These are phyloP conservation scores for Macaca mulatta DNA, from an alignment of 2,113 vertebrate species.

Conservation along the genomic window DNA sequence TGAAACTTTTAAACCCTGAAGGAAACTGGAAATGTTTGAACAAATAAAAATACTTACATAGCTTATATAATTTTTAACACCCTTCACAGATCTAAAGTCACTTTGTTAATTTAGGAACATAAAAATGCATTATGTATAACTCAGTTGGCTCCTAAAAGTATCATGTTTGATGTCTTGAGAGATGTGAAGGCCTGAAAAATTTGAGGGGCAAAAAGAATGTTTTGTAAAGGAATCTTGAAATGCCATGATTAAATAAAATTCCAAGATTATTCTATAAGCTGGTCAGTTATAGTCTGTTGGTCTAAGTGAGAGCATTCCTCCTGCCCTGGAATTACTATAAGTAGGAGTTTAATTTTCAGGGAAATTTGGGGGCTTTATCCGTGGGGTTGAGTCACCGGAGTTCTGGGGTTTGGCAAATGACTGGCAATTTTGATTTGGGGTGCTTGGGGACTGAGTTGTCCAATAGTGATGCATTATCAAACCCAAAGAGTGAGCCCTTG, in stretches of 20 bases:
- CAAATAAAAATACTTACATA: conserved; percentile 78
- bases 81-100: conserved; percentile 79
- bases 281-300: neutral
- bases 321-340: neutral
- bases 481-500: neutral
- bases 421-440: neutral
- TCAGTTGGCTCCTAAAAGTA: conserved; percentile 73
- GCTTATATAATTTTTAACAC: conserved; percentile 78
- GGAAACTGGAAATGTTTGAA: conserved; percentile 69
- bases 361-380: neutral
- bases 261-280: neutral
- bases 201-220: conserved; percentile 68
- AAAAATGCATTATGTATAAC: conserved; percentile 80
- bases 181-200: conserved; percentile 64
- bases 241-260: conserved; percentile 43
- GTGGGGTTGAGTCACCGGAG: neutral
- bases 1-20: conserved; percentile 65
- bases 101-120: conserved; percentile 78
- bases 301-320: neutral
- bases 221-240: conserved; percentile 59
- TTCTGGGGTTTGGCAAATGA: neutral
- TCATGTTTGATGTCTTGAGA: conserved; percentile 69
- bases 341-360: neutral
- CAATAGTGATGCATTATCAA: neutral
- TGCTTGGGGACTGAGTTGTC: neutral